Evolutionary conservation across 2,797 vertebrate genomes (phyloP).

Genomic region (Sylvia borin): DNA sequence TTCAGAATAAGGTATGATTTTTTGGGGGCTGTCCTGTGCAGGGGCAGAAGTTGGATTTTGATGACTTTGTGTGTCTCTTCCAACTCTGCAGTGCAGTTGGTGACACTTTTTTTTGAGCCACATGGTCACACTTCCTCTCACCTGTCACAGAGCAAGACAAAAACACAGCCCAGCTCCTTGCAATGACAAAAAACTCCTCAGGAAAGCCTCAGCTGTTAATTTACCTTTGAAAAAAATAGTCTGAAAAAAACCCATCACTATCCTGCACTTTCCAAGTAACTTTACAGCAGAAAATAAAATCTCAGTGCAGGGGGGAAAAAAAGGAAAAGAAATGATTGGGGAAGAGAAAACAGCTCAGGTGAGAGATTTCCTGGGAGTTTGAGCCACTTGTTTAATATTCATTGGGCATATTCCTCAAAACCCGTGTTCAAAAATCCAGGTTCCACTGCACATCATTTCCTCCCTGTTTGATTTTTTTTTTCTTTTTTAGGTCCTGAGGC

Average conservation of each 20-base stretch:
- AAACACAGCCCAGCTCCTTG: not conserved
- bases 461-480: not conserved
- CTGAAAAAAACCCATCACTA: fast-evolving
- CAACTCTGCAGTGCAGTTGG: not conserved
- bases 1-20: not conserved
- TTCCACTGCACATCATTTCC: not conserved
- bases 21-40: not conserved
- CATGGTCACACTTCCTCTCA: not conserved
- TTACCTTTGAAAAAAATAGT: not conserved
- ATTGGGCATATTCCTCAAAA: not conserved
- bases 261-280: not conserved
- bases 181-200: not conserved
- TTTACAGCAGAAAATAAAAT: not conserved
- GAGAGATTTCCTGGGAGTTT: not conserved
- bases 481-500: not conserved
- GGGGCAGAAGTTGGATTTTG: not conserved
- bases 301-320: fast-evolving
- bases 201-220: not conserved
- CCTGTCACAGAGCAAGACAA: not conserved
- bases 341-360: not conserved
- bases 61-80: not conserved
- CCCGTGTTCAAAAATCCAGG: not conserved
- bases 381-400: not conserved
- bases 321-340: not conserved
- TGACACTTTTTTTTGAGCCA: not conserved